These are phyloP conservation scores for Girardinus metallicus DNA, from an alignment of 2,797 vertebrate species.

Conservation along the genomic window DNA sequence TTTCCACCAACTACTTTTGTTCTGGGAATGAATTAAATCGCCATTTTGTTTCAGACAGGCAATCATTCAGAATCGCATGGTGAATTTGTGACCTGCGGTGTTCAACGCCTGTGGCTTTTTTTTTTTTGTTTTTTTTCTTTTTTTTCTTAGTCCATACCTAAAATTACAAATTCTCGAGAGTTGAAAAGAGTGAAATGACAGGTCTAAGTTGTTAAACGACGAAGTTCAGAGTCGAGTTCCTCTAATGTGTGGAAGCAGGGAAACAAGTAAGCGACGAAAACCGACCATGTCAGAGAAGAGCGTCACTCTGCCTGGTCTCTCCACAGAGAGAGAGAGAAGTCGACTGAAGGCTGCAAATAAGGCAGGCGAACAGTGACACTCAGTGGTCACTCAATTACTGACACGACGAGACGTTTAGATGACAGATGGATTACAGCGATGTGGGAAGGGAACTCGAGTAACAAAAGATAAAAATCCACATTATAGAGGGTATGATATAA, in stretches of 20 bases:
- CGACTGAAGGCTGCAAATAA: conserved; percentile 27
- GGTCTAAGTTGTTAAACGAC: conserved; percentile 25
- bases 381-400: conserved; percentile 42
- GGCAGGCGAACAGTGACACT: conserved; percentile 55
- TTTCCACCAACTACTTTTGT: conserved; percentile 3
- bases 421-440: neutral
- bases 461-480: neutral
- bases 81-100: neutral
- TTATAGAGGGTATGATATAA: neutral
- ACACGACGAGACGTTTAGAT: neutral
- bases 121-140: neutral
- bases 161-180: conserved; percentile 27
- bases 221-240: conserved; percentile 27
- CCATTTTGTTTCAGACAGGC: conserved; percentile 28
- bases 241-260: conserved; percentile 54
- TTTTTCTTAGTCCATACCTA: neutral
- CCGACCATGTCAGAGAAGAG: neutral
- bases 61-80: conserved; percentile 14
- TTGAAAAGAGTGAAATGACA: neutral
- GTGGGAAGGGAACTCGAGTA: neutral
- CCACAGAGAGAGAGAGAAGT: conserved; percentile 1
- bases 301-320: conserved; percentile 18
- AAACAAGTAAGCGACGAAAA: conserved; percentile 5
- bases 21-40: conserved; percentile 13
- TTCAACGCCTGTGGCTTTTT: conserved; percentile 23